Base-by-base conservation (phyloP, 1,140 invertebrate species). In the Caenorhabditis inopinata region DNA sequence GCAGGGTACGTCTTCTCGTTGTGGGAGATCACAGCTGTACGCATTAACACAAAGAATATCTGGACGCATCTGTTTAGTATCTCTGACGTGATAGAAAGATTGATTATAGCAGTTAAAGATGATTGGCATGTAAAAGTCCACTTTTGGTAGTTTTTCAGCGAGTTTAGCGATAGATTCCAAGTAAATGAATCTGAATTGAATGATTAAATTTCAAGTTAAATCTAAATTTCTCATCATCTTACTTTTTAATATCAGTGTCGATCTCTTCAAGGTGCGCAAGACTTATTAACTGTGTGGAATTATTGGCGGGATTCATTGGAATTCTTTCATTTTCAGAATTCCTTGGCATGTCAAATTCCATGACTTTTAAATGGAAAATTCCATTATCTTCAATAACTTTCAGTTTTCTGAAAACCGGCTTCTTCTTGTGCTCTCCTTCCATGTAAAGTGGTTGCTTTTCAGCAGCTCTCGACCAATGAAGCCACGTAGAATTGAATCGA, bases 1-100 rank as follows among this genome's bases (percentile, higher is more conserved):
- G 12, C 58, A 68, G 18, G 32, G 58, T 1, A 38, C 21, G 27
- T 42, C 58, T 21, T 38, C 58, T 68, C 32, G 11, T 68, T 68
- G 58, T 21, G 58, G 58, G n/a, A 68, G 58, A 68, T 68, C 58
- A 68, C 58, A 68, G 38, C 58, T 68, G n/a, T 68, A 68, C n/a
- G 58, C 58, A 42, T 68, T 68, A 12, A 68, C 58, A 68, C 58
- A 68, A 16, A 58, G 53, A 16, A 32, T 68, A 21, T 68, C n/a
- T 2, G 29, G 58, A 16, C 58, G 32, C 32, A 38, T 38, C 38
- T 38, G 58, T 38, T 38, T 38, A 11, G n/a, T 68, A 21, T 68
- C 58, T 21, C 58, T 16, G 21, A 68, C 7, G 32, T 68, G 58
- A 38, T 68, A 68, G n/a, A 68, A 68, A 3, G 58, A 68, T 42